phyloP scores from a whole-genome alignment of 2,888 invertebrate species.

The Pedicia rivosa region DNA sequence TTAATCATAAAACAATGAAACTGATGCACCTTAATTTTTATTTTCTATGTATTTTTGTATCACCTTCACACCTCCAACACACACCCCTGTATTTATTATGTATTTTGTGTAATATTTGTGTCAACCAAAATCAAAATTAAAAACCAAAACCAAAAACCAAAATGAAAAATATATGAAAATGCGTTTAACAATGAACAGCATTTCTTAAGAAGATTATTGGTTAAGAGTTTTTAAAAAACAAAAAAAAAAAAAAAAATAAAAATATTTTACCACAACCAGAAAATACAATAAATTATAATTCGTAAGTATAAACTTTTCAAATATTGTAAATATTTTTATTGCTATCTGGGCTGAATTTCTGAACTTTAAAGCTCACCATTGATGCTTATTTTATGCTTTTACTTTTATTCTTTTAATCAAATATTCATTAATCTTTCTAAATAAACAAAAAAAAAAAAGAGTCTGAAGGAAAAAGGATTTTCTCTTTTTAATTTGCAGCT shows the following conservation, averaged over 20 bases:
- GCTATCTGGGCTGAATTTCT: too few species aligned
- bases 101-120: too few species aligned
- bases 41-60: slow-evolving; percentile 3
- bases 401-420: slow-evolving; percentile 5
- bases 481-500: too few species aligned
- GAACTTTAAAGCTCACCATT: too few species aligned
- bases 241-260: neutral
- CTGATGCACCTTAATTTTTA: too few species aligned
- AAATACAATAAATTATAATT: slow-evolving; percentile 1
- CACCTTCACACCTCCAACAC: slow-evolving; percentile 1
- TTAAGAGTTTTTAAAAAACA: slow-evolving; percentile 25
- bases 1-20: too few species aligned
- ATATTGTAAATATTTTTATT: slow-evolving; percentile 3
- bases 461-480: too few species aligned
- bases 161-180: too few species aligned
- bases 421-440: neutral
- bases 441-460: neutral
- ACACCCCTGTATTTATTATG: too few species aligned
- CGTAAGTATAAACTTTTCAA: neutral
- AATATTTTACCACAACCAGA: slow-evolving; percentile 1
- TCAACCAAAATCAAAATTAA: too few species aligned
- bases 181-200: slow-evolving; percentile 38
- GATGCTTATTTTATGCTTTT: too few species aligned
- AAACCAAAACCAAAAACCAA: too few species aligned
- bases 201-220: slow-evolving; percentile 67